Conservation (phyloP, 2,888 invertebrate species). For the Hirtodrosophila duncani region DNA sequence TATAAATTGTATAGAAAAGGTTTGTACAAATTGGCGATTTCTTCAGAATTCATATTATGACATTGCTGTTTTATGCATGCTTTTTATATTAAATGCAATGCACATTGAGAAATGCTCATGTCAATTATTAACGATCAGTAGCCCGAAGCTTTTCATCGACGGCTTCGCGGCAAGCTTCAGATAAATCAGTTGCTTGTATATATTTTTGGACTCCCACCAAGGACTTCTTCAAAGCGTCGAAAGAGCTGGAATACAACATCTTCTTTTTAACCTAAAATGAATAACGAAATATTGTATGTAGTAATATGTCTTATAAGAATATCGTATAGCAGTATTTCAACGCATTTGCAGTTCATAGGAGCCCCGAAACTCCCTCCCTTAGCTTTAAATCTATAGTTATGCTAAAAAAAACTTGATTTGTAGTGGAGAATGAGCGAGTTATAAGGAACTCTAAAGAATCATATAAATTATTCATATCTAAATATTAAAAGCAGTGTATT, state of each 20-base stretch:
- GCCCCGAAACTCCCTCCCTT: too few relatives aligned
- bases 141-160: constrained; percentile 96
- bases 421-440: too few relatives aligned
- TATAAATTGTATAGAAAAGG: constrained; percentile 74
- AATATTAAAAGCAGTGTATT: too few relatives aligned
- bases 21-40: constrained; percentile 70
- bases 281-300: constrained; percentile 5
- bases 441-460: too few relatives aligned
- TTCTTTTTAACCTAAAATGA: constrained; percentile 84
- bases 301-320: not conserved
- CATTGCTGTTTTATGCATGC: constrained; percentile 60
- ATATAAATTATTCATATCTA: too few relatives aligned
- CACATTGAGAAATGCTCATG: constrained; percentile 48
- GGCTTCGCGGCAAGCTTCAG: constrained; percentile 95
- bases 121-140: constrained; percentile 91
- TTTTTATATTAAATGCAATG: constrained; percentile 63
- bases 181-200: constrained; percentile 96
- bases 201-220: constrained; percentile 98
- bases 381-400: too few relatives aligned
- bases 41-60: constrained; percentile 53
- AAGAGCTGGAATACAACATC: constrained; percentile 95
- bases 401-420: too few relatives aligned
- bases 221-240: constrained; percentile 98
- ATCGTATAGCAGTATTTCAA: not conserved
- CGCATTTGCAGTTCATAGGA: too few relatives aligned